Evolutionary conservation across 2,113 vertebrate genomes (phyloP), one percentile per base, ranked within the genome.

Genomic region (Aythya baeri): DNA sequence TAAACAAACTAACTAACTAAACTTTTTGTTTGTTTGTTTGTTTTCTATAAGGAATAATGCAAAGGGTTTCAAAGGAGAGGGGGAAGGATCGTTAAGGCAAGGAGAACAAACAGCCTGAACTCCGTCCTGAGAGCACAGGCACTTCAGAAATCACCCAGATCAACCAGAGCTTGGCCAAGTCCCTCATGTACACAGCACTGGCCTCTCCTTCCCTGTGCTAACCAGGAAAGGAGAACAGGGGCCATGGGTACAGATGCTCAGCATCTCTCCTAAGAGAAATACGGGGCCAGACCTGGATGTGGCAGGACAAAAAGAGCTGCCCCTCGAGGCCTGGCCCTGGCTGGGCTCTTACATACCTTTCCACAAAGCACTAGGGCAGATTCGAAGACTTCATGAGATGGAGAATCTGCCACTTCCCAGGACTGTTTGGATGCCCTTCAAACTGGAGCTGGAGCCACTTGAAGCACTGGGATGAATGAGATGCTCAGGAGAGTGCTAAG

Each of bases 1-100:
- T 67, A 91, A 84, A 77, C 68, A 87, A 84, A 84, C 66, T 63
- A 92, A 90, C 43, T 4, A 75, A 72, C 7, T 5, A 50, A 94
- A 81, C 27, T 34, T 62, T 36, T 49, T 6, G 16, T 73, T 78
- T 61, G 17, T 65, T 90, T 77, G 22, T 50, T 50, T 50, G 49
- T 49, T 38, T 90, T n/a, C 76, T 85, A 0, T 44, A 57, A 43
- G 71, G 88, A 94, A 93, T 91, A 88, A 94, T 85, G 83, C 72
- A 65, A 83, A 86, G 27, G 46, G 3, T 66, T 84, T 88, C 73
- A 94, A 83, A 86, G 79, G 7, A 44, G 57, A 38, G 17, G 36
- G 34, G 26, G 55, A 73, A 70, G 29, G 74, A 58, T 82, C 2
- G 3, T 80, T 86, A 36, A 43, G 68, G 68, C 27, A 59, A 41